Percentiles rank a stretch among this genome's conserved stretches.
These are phyloP conservation scores for Ormyrus rosae DNA, from an alignment of 2,888 invertebrate species.

Conservation along the genomic window DNA sequence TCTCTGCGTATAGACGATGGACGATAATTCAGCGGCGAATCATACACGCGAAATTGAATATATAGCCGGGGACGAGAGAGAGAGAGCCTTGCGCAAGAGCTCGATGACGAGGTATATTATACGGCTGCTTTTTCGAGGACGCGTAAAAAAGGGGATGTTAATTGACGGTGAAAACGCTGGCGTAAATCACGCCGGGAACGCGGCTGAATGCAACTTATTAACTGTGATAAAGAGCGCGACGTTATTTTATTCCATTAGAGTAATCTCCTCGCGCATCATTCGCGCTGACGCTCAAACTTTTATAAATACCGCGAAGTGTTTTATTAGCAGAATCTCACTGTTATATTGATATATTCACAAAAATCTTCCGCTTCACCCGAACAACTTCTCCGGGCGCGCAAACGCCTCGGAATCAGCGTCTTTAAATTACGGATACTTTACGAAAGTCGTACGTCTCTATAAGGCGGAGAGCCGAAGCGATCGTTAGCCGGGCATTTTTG, in stretches of 20 bases:
- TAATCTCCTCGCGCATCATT: neutral
- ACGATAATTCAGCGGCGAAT: conserved; percentile 39
- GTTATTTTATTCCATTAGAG: conserved; percentile 25
- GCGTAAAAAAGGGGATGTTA: neutral
- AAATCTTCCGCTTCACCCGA: no score
- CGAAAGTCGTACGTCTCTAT: neutral
- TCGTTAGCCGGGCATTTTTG: conserved; percentile 23
- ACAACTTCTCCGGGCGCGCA: no score
- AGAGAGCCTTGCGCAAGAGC: conserved; percentile 10
- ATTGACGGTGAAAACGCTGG: conserved; percentile 34
- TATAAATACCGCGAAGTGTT: no score
- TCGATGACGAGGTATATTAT: neutral
- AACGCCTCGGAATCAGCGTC: no score
- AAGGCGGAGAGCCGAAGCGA: neutral
- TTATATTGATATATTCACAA: no score
- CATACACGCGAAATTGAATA: conserved; percentile 31
- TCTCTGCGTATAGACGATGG: conserved; percentile 5
- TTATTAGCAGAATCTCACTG: no score
- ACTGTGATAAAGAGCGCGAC: conserved; percentile 29
- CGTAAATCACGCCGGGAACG: conserved; percentile 19
- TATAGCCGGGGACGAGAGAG: neutral
- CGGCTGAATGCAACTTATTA: conserved; percentile 36
- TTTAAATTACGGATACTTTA: no score
- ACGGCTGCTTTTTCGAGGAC: conserved; percentile 17
- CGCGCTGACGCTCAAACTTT: no score